Evolutionary conservation across 2,797 vertebrate species (phyloP).

Genomic region (Aplochiton taeniatus): DNA sequence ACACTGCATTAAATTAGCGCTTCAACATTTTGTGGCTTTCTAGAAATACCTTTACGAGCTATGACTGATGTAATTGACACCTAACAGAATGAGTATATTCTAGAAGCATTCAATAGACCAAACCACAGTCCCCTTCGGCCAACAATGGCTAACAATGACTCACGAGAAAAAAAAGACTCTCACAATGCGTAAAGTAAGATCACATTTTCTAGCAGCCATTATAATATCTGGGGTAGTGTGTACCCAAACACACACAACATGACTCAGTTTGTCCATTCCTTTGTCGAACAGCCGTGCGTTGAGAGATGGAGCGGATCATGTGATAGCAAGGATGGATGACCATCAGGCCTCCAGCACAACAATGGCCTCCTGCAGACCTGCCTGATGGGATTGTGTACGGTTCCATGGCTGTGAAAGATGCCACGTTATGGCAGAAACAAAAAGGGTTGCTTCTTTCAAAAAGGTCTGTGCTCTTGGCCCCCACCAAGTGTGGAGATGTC

Average conservation of each 20-base stretch:
- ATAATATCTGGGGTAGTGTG: slow-evolving; percentile 42
- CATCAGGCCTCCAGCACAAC: slow-evolving; percentile 31
- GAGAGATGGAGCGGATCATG: slow-evolving; percentile 30
- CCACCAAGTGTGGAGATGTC: no score
- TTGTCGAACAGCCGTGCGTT: slow-evolving; percentile 30
- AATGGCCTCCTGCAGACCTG: slow-evolving; percentile 27
- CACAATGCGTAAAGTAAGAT: slow-evolving; percentile 48
- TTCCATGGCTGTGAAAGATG: neutral
- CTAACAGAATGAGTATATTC: slow-evolving; percentile 45
- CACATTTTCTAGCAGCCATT: slow-evolving; percentile 45
- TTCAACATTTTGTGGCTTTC: slow-evolving; percentile 52
- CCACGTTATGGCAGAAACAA: no score
- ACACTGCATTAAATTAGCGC: slow-evolving; percentile 37
- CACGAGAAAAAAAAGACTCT: slow-evolving; percentile 48
- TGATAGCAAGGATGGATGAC: slow-evolving; percentile 36
- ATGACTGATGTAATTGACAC: slow-evolving; percentile 59
- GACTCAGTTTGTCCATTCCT: slow-evolving; percentile 24
- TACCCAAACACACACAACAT: slow-evolving; percentile 39
- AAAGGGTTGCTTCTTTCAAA: no score
- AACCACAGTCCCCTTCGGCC: slow-evolving; percentile 51
- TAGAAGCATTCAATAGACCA: slow-evolving; percentile 50
- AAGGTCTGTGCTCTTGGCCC: no score
- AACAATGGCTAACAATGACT: slow-evolving; percentile 57
- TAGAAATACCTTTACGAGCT: slow-evolving; percentile 60
- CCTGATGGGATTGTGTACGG: slow-evolving; percentile 7